Percentiles rank a stretch among this genome's conserved stretches.
Evolutionary conservation across 2,888 invertebrate species (phyloP).

Genomic region (Geotrupes spiniger): DNA sequence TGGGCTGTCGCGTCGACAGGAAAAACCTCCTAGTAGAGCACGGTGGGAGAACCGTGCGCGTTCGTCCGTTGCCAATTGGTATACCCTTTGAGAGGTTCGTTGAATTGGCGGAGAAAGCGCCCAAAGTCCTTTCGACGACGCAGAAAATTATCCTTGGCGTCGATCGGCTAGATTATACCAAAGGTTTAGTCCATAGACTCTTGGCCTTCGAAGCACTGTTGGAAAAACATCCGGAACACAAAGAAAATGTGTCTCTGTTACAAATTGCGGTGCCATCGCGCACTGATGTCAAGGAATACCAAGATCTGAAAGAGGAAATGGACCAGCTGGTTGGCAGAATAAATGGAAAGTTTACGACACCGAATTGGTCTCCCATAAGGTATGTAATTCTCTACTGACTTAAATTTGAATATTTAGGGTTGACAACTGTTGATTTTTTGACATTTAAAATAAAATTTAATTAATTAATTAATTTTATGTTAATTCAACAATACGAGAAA

Average conservation of each 20-base stretch:
- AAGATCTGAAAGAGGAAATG: constrained; percentile 86
- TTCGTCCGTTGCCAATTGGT: constrained; percentile 83
- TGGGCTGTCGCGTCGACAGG: constrained; percentile 85
- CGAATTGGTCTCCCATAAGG: constrained; percentile 89
- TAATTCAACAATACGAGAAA: too few relatives aligned
- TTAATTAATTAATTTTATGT: too few relatives aligned
- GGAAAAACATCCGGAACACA: constrained; percentile 81
- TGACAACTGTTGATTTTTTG: too few relatives aligned
- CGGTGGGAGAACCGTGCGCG: constrained; percentile 79
- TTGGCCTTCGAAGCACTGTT: constrained; percentile 80
- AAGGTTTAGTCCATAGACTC: constrained; percentile 80
- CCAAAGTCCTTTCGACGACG: constrained; percentile 62
- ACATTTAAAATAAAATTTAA: too few relatives aligned
- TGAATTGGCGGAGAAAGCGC: constrained; percentile 69
- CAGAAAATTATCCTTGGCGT: constrained; percentile 84
- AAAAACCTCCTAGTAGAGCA: constrained; percentile 85
- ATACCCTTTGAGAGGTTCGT: constrained; percentile 87
- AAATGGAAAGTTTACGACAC: constrained; percentile 85
- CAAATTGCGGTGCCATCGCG: constrained; percentile 88
- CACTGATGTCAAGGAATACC: constrained; percentile 87
- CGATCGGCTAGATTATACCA: constrained; percentile 87
- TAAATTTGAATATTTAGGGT: too few relatives aligned
- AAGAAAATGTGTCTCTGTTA: constrained; percentile 76
- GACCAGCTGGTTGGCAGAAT: constrained; percentile 86
- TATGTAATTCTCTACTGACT: too few relatives aligned